Percentiles rank a stretch among this genome's conserved stretches.
Conservation (phyloP, 1,140 invertebrate species). For the Dermatophagoides farinae region DNA sequence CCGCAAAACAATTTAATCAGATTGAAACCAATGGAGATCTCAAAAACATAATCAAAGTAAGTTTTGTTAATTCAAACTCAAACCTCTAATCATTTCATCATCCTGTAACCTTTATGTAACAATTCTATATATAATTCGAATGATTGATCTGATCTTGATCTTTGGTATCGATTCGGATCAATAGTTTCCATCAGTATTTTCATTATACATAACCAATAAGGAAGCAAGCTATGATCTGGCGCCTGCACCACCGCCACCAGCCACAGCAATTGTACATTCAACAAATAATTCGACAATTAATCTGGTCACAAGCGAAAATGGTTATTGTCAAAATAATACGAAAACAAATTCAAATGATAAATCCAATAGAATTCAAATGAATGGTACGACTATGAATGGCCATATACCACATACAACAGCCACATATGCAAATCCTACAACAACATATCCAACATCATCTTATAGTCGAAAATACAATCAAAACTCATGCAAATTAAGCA, state of each 20-base stretch:
- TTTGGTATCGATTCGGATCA: background rate
- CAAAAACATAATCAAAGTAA: conserved; percentile 11
- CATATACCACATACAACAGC: background rate
- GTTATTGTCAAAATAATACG: background rate
- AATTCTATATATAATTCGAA: no score
- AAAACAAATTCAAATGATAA: no score
- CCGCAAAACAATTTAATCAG: conserved; percentile 4
- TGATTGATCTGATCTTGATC: background rate
- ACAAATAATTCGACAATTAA: conserved; percentile 4
- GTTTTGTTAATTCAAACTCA: background rate
- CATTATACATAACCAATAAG: conserved; percentile 4
- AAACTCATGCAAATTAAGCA: background rate
- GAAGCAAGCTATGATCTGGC: conserved; percentile 8
- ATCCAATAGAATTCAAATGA: background rate
- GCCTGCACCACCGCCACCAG: background rate
- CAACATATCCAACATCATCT: background rate
- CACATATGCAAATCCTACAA: background rate
- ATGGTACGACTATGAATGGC: background rate
- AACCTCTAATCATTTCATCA: background rate
- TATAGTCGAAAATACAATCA: background rate
- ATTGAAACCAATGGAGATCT: conserved; percentile 10
- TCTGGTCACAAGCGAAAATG: conserved; percentile 6
- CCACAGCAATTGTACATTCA: background rate
- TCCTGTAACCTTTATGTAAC: no score
- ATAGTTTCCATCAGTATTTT: conserved; percentile 14